Evolutionary conservation across 2,113 vertebrate species (phyloP).

Genomic region (Baryphthengus martii): DNA sequence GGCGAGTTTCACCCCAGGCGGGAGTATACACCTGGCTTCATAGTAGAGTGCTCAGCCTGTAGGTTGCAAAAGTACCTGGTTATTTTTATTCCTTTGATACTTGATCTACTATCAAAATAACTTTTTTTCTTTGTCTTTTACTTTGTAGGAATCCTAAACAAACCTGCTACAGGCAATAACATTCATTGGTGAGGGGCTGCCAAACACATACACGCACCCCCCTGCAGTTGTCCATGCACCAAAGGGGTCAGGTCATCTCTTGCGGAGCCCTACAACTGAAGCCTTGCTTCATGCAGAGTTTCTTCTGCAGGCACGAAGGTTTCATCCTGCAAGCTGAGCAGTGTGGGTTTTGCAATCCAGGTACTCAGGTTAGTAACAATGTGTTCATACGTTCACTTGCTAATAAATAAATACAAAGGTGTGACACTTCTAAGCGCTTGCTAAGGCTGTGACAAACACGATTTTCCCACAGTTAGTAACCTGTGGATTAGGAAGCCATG

Average conservation of each 20-base stretch:
- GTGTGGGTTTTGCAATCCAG: neutral
- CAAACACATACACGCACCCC: neutral
- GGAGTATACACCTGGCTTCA: slow-evolving; percentile 1
- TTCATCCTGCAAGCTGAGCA: neutral
- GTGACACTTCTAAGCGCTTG: neutral
- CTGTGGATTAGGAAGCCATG: slow-evolving; percentile 7
- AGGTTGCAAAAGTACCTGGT: neutral
- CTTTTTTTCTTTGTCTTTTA: neutral
- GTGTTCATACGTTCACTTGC: neutral
- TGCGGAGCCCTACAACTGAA: neutral
- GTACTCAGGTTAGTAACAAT: neutral
- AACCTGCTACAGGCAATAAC: neutral
- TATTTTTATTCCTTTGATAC: slow-evolving; percentile 42
- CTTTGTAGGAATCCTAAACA: neutral
- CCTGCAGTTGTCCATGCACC: neutral
- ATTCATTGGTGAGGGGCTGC: neutral
- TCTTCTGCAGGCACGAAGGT: neutral
- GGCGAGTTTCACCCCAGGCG: neutral
- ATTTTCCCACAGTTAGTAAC: slow-evolving; percentile 26
- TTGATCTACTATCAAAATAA: neutral
- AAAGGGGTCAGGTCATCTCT: neutral
- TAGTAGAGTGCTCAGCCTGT: neutral
- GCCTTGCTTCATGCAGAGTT: neutral
- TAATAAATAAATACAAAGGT: neutral
- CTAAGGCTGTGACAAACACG: neutral